These are phyloP conservation scores for Neopelma chrysocephalum DNA, from an alignment of 2,797 vertebrate genomes.

Conservation along the genomic window DNA sequence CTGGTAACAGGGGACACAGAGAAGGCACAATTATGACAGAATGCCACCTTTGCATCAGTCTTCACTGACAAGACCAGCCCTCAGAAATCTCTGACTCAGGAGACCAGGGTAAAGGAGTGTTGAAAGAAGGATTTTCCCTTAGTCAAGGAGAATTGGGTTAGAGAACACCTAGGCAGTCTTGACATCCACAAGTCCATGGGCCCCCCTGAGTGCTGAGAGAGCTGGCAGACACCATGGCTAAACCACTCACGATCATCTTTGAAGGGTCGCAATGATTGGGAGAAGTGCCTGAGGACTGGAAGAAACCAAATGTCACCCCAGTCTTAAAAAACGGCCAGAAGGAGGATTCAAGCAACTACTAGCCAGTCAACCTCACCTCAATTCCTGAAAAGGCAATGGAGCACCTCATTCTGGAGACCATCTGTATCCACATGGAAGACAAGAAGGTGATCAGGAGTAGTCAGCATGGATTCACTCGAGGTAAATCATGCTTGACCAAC, in stretches of 20 bases:
- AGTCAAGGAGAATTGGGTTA: background rate
- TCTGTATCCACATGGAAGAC: background rate
- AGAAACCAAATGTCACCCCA: background rate
- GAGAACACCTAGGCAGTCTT: background rate
- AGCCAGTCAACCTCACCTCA: background rate
- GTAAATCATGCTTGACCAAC: background rate
- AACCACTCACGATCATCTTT: background rate
- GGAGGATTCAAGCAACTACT: background rate
- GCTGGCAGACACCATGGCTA: background rate
- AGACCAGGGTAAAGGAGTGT: too few relatives aligned
- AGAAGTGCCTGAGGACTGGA: background rate
- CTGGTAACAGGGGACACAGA: background rate
- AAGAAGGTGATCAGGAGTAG: background rate
- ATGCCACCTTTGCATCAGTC: background rate
- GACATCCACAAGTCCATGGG: background rate
- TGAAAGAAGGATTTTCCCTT: background rate
- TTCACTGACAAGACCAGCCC: background rate
- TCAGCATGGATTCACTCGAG: background rate
- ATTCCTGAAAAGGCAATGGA: background rate
- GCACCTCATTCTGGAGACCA: accelerated
- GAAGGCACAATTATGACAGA: background rate
- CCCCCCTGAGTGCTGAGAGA: background rate
- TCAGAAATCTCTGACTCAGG: background rate
- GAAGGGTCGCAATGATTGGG: too few relatives aligned
- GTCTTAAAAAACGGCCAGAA: background rate